phyloP scores from a whole-genome alignment of 2,113 vertebrate species.

The Rhadina sibilatrix region DNA sequence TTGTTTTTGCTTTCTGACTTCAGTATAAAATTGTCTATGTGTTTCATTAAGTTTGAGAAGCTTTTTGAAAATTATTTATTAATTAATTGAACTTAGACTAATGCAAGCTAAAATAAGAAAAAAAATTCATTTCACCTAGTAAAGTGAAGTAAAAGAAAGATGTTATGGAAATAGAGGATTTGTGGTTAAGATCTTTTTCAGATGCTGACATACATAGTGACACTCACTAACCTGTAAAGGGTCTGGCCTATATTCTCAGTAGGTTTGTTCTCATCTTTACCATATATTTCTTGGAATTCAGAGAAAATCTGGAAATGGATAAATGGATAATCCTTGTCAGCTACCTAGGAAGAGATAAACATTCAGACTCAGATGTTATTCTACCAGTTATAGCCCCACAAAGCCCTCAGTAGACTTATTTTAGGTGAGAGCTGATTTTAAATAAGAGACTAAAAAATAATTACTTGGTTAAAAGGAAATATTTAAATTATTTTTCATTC shows the following conservation, averaged over 20 bases:
- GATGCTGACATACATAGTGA: background rate
- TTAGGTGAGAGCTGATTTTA: background rate
- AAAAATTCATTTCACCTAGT: background rate
- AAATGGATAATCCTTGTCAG: background rate
- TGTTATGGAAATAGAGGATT: background rate
- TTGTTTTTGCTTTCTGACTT: background rate
- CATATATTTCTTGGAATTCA: background rate
- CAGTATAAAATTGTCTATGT: background rate
- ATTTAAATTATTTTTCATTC: conserved; percentile 24
- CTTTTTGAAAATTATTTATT: background rate
- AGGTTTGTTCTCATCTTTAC: background rate
- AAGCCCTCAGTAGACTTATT: background rate
- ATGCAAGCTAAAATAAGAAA: rapidly evolving
- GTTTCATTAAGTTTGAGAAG: background rate
- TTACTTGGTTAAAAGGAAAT: background rate
- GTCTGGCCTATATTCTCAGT: background rate
- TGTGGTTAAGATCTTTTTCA: background rate
- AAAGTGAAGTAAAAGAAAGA: background rate
- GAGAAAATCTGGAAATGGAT: background rate
- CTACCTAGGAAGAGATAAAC: background rate
- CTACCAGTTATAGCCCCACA: background rate
- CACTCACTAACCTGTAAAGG: rapidly evolving
- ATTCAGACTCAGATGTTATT: background rate
- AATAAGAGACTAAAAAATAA: background rate
- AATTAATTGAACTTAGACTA: background rate